phyloP scores from a whole-genome alignment of 1,140 invertebrate genomes.

The Bilobella aurantiaca region DNA sequence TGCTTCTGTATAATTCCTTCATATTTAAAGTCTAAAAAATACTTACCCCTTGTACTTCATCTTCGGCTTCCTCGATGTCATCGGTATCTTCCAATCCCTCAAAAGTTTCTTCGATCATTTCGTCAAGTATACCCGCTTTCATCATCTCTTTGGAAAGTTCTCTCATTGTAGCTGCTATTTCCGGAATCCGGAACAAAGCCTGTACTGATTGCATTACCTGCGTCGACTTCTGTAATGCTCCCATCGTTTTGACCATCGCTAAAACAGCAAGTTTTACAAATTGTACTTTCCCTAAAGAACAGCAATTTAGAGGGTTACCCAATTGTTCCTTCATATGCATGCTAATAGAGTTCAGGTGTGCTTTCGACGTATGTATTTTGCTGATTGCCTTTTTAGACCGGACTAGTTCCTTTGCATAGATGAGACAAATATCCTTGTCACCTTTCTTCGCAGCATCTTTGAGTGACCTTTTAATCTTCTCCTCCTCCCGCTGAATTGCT shows the following conservation, averaged over 20 bases:
- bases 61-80: constrained; percentile 84
- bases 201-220: constrained; percentile 98
- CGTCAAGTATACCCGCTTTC: constrained; percentile 68
- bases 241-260: constrained; percentile 79
- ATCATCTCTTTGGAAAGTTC: constrained; percentile 99
- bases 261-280: constrained; percentile 15
- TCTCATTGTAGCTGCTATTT: constrained; percentile 90
- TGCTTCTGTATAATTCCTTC: too few relatives aligned
- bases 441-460: constrained; percentile 95
- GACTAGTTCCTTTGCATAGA: constrained; percentile 92
- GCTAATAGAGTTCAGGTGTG: constrained; percentile 93
- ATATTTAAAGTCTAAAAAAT: background rate
- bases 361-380: constrained; percentile 89
- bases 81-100: constrained; percentile 78
- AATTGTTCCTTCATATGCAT: constrained; percentile 98
- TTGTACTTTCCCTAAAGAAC: background rate
- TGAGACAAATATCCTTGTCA: constrained; percentile 84
- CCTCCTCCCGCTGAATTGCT: constrained; percentile 93
- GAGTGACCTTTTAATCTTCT: constrained; percentile 84
- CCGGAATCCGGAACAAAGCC: constrained; percentile 72
- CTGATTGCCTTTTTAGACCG: constrained; percentile 76
- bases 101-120: constrained; percentile 98
- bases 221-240: constrained; percentile 81
- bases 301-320: constrained; percentile 49
- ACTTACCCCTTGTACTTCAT: constrained; percentile 77